Evolutionary conservation across 92 coral and sea anemone species (phyloP).

Genomic region (Scolanthus callimorphus): DNA sequence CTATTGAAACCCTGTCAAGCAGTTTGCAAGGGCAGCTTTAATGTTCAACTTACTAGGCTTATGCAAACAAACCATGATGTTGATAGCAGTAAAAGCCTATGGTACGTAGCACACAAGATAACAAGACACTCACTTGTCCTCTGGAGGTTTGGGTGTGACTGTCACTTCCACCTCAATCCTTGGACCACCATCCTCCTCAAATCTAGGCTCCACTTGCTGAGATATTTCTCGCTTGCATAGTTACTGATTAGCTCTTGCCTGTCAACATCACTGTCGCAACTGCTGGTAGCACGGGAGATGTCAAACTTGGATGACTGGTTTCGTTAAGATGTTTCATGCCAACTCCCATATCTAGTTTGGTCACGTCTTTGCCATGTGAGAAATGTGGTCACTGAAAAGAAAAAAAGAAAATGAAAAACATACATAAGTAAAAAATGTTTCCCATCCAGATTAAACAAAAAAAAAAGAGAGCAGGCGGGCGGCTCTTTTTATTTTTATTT

Average conservation of each 20-base stretch:
- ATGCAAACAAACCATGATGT: background rate
- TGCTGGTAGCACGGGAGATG: slow-evolving; percentile 10
- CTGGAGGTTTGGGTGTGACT: background rate
- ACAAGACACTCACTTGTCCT: too few relatives aligned
- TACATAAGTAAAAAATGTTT: too few relatives aligned
- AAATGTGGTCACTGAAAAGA: background rate
- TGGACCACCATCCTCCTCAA: background rate
- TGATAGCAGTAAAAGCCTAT: too few relatives aligned
- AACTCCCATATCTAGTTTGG: background rate
- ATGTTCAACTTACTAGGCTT: background rate
- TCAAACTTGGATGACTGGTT: background rate
- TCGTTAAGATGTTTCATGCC: background rate
- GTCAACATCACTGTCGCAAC: slow-evolving; percentile 53
- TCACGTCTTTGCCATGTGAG: background rate
- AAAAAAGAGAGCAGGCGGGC: too few relatives aligned
- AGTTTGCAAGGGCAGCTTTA: slow-evolving; percentile 4
- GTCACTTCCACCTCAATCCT: background rate
- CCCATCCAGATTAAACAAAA: too few relatives aligned
- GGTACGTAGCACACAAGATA: too few relatives aligned
- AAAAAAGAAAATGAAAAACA: too few relatives aligned
- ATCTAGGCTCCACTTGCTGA: slow-evolving; percentile 68
- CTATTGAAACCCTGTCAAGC: too few relatives aligned
- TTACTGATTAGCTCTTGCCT: slow-evolving; percentile 69
- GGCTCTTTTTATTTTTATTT: too few relatives aligned
- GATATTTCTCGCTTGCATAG: slow-evolving; percentile 76